Conservation (phyloP, 2,797 vertebrate species). For the Rhynchotus rufescens region DNA sequence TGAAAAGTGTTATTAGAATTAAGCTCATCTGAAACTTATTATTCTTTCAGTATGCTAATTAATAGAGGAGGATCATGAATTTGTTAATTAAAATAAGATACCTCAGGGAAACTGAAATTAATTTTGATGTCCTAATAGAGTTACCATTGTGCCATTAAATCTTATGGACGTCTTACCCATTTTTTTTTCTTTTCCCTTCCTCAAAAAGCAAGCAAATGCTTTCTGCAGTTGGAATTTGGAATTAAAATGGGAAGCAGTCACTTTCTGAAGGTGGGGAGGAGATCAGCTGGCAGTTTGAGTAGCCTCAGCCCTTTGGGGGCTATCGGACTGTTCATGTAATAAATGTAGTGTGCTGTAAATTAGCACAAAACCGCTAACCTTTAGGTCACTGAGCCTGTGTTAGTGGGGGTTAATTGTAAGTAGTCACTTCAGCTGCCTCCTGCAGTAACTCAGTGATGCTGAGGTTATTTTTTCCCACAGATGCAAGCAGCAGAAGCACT, state of each 20-base stretch:
- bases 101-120: conserved; percentile 80
- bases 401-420: not conserved
- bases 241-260: conserved; percentile 17
- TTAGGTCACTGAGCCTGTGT: not conserved
- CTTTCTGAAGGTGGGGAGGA: not conserved
- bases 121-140: conserved; percentile 80
- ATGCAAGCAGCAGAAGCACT: not conserved
- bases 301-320: not conserved
- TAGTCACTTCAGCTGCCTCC: not conserved
- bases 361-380: not conserved
- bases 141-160: conserved; percentile 70
- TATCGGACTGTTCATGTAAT: not conserved
- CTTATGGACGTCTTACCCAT: conserved; percentile 59
- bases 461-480: conserved; percentile 20
- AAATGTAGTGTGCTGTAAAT: not conserved
- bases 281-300: not conserved
- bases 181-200: not conserved
- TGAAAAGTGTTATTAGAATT: conserved; percentile 77
- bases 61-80: conserved; percentile 75
- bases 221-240: conserved; percentile 51
- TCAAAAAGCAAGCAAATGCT: conserved; percentile 28
- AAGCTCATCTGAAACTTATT: conserved; percentile 76
- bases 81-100: conserved; percentile 83
- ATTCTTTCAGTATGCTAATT: conserved; percentile 79
- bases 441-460: not conserved